phyloP scores from a whole-genome alignment of 2,888 invertebrate genomes.

The Phortica magna region DNA sequence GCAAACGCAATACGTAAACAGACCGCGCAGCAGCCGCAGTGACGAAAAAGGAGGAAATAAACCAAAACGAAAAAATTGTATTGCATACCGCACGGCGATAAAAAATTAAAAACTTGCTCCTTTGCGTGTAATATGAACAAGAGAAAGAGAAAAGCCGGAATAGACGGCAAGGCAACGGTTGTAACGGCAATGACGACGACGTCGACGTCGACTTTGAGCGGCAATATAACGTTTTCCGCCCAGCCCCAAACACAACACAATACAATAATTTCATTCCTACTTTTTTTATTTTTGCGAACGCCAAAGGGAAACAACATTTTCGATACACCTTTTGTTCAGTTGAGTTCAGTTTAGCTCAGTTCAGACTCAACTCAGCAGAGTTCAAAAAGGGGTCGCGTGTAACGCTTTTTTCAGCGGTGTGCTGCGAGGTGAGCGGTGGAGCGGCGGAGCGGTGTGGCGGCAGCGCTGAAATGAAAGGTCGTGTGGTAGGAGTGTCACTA shows the following conservation, averaged over 20 bases:
- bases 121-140: conserved; percentile 53
- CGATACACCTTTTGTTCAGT: conserved; percentile 40
- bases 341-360: not conserved
- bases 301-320: conserved; percentile 23
- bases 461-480: conserved; percentile 10
- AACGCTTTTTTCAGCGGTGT: not conserved
- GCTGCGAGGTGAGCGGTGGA: not conserved
- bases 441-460: not conserved
- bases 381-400: not conserved
- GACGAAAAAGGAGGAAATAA: conserved; percentile 1
- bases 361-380: too few relatives aligned
- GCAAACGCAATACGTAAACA: conserved; percentile 61
- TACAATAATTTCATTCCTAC: not conserved
- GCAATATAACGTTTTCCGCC: conserved; percentile 27
- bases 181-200: conserved; percentile 1
- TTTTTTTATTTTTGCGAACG: not conserved
- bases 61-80: conserved; percentile 35
- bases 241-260: conserved; percentile 1
- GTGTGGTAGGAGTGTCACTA: conserved; percentile 24
- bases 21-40: conserved; percentile 49
- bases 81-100: conserved; percentile 55
- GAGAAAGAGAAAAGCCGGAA: not conserved
- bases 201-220: conserved; percentile 41
- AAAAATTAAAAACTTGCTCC: conserved; percentile 74
- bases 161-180: not conserved